Base-by-base conservation (phyloP, 2,888 invertebrate species). In the Synanthedon myopaeformis region DNA sequence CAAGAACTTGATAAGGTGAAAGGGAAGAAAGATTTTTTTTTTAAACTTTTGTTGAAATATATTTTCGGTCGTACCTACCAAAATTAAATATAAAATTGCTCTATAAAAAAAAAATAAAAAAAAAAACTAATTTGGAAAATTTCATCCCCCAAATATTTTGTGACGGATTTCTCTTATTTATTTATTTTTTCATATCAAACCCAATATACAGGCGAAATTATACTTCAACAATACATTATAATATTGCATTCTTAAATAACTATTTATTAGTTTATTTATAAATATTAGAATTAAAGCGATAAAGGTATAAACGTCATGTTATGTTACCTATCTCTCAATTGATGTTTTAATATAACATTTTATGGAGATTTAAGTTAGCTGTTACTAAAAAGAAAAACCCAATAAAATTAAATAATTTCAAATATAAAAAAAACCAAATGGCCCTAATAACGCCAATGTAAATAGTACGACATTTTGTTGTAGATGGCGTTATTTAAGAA, bases 1-100 rank as follows among this genome's bases (percentile, higher is more conserved):
- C 79, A 72, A 72, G 72, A 70, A 52, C 69, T 75, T 67, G 73
- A 72, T 74, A 77, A n/a, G 67, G 82, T 82, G 82, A 78, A 76
- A 76, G 75, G 45, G 45, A n/a, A 45, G 45, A 14, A 45, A 45
- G 45, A 45, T 13, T 45, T 13, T 5, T 13, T 35, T 17, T 35
- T 13, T 13, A 45, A 45, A 13, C 8, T 13, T 45, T 13, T 45
- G 45, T 45, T 45, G 45, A 45, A 45, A 45, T 45, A 45, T 45
- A 45, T 45, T 45, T 45, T 45, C n/a, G 13, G 2, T 12, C 14
- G 4, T n/a, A n/a, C 11, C 10, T 35, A 10, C n/a, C n/a, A n/a
- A n/a, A n/a, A n/a, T 10, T 23, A 23, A 23, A 5, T 23, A 23
- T 1, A 23, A 35, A 8, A 35, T 28, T 8, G 8, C 8, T 28